Conservation (phyloP, 2,888 invertebrate species). For the Diplolepis rosae region DNA sequence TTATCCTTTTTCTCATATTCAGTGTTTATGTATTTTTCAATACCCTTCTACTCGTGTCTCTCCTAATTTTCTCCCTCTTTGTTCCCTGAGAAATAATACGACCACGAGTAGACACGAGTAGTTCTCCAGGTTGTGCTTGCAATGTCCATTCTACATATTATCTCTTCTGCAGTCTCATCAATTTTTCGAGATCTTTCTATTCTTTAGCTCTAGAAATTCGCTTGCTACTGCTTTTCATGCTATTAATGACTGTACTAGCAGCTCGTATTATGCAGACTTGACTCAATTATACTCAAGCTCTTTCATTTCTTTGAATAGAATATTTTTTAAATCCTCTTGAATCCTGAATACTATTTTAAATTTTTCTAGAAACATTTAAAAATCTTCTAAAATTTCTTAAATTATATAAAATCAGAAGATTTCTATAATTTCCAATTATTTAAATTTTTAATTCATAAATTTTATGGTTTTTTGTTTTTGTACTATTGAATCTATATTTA, state of each 20-base stretch:
- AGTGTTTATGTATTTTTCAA: conserved; percentile 28
- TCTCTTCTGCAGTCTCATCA: conserved; percentile 24
- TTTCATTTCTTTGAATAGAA: background rate
- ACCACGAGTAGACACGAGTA: no score
- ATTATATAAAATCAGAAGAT: no score
- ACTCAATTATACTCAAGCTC: background rate
- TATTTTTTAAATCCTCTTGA: no score
- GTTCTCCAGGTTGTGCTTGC: conserved; percentile 3
- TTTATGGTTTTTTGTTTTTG: no score
- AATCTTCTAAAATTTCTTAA: no score
- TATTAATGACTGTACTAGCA: conserved; percentile 9
- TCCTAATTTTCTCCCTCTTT: conserved; percentile 43
- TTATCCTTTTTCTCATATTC: background rate
- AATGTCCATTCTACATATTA: conserved; percentile 30
- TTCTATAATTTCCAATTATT: no score
- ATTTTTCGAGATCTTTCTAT: background rate
- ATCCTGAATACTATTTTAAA: no score
- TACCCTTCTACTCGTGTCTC: conserved; percentile 23
- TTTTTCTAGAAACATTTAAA: no score
- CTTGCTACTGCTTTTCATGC: background rate
- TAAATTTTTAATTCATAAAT: no score
- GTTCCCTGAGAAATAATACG: conserved; percentile 36
- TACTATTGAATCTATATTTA: no score
- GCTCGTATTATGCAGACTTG: conserved; percentile 7
- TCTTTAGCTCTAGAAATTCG: background rate